Base-by-base conservation (phyloP, 1,140 invertebrate genomes). In the Venustaconcha ellipsiformis region DNA sequence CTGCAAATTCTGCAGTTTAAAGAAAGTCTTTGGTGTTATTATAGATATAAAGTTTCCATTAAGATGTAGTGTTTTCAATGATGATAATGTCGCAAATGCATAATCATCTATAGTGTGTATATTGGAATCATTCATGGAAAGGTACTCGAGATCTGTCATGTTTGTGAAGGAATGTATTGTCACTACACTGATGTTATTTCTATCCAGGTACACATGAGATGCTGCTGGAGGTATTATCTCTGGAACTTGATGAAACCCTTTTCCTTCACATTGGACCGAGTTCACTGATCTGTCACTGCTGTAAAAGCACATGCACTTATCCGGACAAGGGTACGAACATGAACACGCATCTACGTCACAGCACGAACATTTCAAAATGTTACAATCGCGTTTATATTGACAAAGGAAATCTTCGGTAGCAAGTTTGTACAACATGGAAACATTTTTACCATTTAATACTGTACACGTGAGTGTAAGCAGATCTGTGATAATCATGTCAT, bases 121-220 rank as follows among this genome's bases (percentile, higher is more conserved):
- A 15, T 80, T 71, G 30, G 80, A 84, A 71, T 82, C 68, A 68
- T 85, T 84, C 2, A 86, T 71, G 60, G 82, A 79, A 0, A 86
- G 72, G 1, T 68, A 57, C 62, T 56, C 67, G 2, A 82, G 71
- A 15, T 78, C 68, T n/a, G 72, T 65, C 18, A 81, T 78, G 14
- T 71, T 76, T 26, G 83, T 57, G 62, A 85, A 83, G 14, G 62
- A 58, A 55, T 70, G 59, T 62, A 63, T 71, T 12, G 55, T 23
- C 12, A 84, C 57, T 3, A 60, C 58, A 6, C 26, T 65, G 62
- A 86, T 70, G 57, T 80, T 79, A 70, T 86, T 86, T 17, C 82
- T 78, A 58, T 83, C 82, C 37, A 86, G 67, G 18, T 70, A 76
- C 11, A 86, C 30, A 55, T 81, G 70, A 14, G 80, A 80, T 14